A percentile compares a stretch with the other conserved stretches of the same genome.
Conservation (phyloP, 2,113 vertebrate species). For the Tenrec ecaudatus region DNA sequence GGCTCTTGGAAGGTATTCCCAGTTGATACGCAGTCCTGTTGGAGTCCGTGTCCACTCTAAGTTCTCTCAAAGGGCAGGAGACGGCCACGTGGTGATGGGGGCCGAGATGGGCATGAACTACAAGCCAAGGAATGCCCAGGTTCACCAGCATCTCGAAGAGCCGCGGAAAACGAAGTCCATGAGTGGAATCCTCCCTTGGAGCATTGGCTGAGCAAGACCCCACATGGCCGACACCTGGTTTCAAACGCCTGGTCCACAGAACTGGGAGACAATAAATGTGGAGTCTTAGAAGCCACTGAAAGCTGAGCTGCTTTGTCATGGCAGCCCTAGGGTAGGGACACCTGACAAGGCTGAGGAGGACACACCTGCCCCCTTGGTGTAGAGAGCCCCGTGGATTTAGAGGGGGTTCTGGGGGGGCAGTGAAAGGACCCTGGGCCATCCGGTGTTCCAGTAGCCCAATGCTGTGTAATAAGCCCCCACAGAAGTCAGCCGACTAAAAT, state of each 20-base stretch:
- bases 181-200: not conserved
- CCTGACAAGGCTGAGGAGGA: not conserved
- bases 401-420: not conserved
- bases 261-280: not conserved
- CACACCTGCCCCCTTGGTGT: not conserved
- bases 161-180: not conserved
- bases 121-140: not conserved
- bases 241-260: not conserved
- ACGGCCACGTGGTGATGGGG: not conserved
- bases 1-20: not conserved
- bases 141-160: not conserved
- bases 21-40: not conserved
- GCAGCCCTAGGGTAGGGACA: not conserved
- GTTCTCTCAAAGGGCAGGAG: not conserved
- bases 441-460: not conserved
- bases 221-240: not conserved
- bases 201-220: not conserved
- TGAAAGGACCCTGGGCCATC: not conserved
- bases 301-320: not conserved
- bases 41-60: not conserved
- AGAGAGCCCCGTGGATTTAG: not conserved
- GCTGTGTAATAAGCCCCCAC: not conserved
- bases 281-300: not conserved
- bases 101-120: not conserved
- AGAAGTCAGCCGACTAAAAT: not conserved